Conservation (phyloP, 2,888 invertebrate genomes). For the Ophioninae sp. region DNA sequence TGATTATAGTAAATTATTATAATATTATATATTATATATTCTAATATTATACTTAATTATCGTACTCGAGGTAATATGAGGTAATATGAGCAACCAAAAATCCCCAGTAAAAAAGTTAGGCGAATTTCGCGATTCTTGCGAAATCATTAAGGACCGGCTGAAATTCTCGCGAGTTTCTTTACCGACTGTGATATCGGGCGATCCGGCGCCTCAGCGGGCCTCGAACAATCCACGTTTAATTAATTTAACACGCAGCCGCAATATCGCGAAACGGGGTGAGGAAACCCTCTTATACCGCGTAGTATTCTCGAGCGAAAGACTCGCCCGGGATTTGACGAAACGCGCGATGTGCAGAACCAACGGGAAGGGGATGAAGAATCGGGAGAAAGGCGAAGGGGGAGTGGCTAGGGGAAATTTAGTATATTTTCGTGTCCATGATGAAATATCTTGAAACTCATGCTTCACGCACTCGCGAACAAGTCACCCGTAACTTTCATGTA, state of each 20-base stretch:
- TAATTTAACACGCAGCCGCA: constrained; percentile 64
- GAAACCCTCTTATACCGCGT: constrained; percentile 26
- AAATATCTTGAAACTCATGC: constrained; percentile 26
- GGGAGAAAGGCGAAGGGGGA: too few relatives aligned
- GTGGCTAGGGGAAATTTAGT: neutral
- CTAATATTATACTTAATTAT: too few relatives aligned
- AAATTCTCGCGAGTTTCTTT: neutral
- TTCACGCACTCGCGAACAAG: neutral
- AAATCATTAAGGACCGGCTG: constrained; percentile 4
- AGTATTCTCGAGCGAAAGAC: constrained; percentile 9
- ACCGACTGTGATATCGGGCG: constrained; percentile 11
- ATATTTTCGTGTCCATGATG: constrained; percentile 38
- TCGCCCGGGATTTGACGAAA: constrained; percentile 48
- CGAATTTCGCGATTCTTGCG: neutral
- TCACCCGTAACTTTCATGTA: constrained; percentile 14
- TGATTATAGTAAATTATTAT: too few relatives aligned
- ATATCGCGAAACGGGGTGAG: constrained; percentile 33
- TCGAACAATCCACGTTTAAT: constrained; percentile 69
- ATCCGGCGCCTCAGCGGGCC: constrained; percentile 63
- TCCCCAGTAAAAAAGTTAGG: neutral
- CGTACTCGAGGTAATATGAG: too few relatives aligned
- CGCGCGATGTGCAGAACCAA: neutral
- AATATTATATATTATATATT: too few relatives aligned
- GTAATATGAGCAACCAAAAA: too few relatives aligned
- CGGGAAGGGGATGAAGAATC: too few relatives aligned